phyloP scores from a whole-genome alignment of 37 sponge, comb jelly and placozoan genomes.

The Halichondria panicea region DNA sequence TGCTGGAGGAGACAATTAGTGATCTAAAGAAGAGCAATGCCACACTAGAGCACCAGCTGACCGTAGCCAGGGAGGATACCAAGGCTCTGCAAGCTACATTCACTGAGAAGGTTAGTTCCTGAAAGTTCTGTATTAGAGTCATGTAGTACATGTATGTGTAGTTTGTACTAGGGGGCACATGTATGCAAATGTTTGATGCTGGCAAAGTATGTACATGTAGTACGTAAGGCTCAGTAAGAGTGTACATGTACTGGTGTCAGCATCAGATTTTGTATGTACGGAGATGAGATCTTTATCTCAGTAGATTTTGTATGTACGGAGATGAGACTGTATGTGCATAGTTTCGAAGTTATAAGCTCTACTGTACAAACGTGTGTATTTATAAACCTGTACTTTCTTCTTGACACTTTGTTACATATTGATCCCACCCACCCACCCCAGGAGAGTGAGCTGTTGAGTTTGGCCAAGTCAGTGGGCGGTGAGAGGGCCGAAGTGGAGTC shows the following conservation, averaged over 20 bases:
- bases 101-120: slow-evolving; percentile 20
- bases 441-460: slow-evolving; percentile 10
- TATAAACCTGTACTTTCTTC: no score
- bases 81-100: slow-evolving; percentile 6
- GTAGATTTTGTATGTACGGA: no score
- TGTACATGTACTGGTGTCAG: background rate
- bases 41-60: slow-evolving; percentile 21
- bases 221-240: background rate
- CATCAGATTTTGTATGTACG: no score
- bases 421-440: background rate
- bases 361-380: background rate
- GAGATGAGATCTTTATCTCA: no score
- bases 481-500: background rate
- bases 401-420: no score
- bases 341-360: no score
- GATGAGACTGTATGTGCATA: no score
- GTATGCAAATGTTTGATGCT: no score
- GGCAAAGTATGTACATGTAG: no score
- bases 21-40: slow-evolving; percentile 30
- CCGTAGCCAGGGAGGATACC: background rate
- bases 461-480: slow-evolving; percentile 1
- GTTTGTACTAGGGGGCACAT: no score
- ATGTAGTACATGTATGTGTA: background rate
- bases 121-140: background rate
- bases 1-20: slow-evolving; percentile 20